Base-by-base conservation (phyloP, 2,888 invertebrate species). In the Diloba caeruleocephala region DNA sequence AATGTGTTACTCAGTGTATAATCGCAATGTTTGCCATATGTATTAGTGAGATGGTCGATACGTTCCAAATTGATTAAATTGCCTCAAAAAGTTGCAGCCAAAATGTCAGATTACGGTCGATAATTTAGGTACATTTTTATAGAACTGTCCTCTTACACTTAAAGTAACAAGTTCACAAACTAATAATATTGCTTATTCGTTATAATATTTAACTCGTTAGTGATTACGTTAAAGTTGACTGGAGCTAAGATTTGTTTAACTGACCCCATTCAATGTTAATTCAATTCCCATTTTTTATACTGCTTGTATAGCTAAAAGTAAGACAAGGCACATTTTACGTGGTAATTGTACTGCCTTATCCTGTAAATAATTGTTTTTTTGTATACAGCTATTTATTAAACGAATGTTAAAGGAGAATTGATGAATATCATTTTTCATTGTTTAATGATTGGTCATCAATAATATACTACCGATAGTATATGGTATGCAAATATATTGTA, bases 311-410 rank as follows among this genome's bases (percentile, higher is more conserved):
- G 92, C 88, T 91, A 88, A 88, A 85, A 75, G 41, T 90, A 90
- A 91, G 90, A 85, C 75, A 65, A 89, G 92, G 91, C 90, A 88
- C 89, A 86, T 82, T 87, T 89, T 90, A 92, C 89, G 90, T 90
- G 91, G 91, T 93, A 89, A 89, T 86, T 86, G 79, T 91, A 91
- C 89, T 92, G 92, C 92, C 92, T 92, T 92, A 92, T 83, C 84
- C 87, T 93, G 93, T 93, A 94, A 93, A 94, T 94, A 93, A 93
- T 93, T 93, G 93, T 94, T 93, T 87, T 82, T 89, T 93, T 93
- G 92, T 93, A 93, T 93, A 93, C 93, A 93, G 93, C 93, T 93
- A 93, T 94, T 94, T 94, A 94, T 94, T 93, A 91, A 93, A 92
- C 87, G 82, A 89, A 92, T 89, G 90, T 92, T 91, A 89, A 90